Base-by-base conservation (phyloP, 2,888 invertebrate species). In the Tenthredo livida region DNA sequence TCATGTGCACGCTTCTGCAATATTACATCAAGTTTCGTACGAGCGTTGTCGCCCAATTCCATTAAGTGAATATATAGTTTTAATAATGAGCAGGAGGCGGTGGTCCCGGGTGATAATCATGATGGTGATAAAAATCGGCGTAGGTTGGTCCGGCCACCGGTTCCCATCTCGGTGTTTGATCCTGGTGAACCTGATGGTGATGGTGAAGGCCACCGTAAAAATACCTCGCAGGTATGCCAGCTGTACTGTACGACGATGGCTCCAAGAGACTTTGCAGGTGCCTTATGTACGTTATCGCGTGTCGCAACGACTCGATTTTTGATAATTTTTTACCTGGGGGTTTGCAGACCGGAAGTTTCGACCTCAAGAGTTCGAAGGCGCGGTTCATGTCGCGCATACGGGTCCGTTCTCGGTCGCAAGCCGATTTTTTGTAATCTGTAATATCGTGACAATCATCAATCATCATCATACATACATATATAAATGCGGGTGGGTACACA, bases 361-460 rank as follows among this genome's bases (percentile, higher is more conserved):
- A 96, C 54, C 97, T 95, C 21, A 97, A 94, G 67, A 96, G 93
- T 90, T 97, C 97, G 89, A 97, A 97, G 0, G 97, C 97, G 82
- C 95, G 94, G 92, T 97, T 97, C 97, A 97, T 97, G 89, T 97
- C 97, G 2, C 97, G 94, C 97, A 97, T 97, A 61, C 97, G 94
- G 0, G 97, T 97, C 5, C 97, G 94, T 90, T 97, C 97, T 37
- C 97, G 94, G 90, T 97, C 97, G 89, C 97, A 97, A 0, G 97
- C 97, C 0, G 97, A 97, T 92, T 97, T 97, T 93, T 97, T 97
- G 92, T 97, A 97, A 93, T 97, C 97, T 97, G 94, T 54, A 90
- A 91, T 73, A 40, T 58, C 3, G 12, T 7, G 50, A 77, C 25
- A 77, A 29, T 25, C n/a, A n/a, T n/a, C n/a, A n/a, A n/a, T n/a